phyloP scores from a whole-genome alignment of 2,888 invertebrate species.

The Sarcophaga carnaria region DNA sequence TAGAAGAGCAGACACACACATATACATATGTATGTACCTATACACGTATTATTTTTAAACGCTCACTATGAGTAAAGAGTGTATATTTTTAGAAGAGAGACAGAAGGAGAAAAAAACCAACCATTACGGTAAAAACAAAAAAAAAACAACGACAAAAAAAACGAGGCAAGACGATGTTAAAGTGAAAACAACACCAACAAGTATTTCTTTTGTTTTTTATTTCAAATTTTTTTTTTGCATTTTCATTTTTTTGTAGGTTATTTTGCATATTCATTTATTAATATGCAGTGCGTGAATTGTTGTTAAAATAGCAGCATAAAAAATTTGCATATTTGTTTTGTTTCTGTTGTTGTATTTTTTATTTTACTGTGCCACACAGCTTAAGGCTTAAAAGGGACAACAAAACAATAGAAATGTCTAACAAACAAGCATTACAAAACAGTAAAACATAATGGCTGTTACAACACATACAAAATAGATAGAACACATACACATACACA shows the following conservation, averaged over 20 bases:
- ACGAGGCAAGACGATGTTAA: not conserved
- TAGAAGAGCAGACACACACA: not conserved
- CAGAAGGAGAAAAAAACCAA: no score
- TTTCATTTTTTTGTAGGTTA: not conserved
- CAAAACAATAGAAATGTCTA: not conserved
- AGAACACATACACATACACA: not conserved
- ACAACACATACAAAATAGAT: not conserved
- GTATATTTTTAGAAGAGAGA: slow-evolving; percentile 14
- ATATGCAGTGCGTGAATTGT: slow-evolving; percentile 29
- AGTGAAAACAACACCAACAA: not conserved
- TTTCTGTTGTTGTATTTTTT: no score
- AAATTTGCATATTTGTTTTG: not conserved
- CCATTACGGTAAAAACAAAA: not conserved
- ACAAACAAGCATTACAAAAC: not conserved
- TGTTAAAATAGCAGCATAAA: slow-evolving; percentile 7
- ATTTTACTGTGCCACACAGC: no score
- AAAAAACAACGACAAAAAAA: not conserved
- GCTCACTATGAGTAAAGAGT: no score
- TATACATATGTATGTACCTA: not conserved
- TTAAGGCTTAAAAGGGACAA: not conserved
- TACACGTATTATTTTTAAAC: not conserved
- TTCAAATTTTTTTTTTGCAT: not conserved
- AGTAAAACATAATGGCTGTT: not conserved
- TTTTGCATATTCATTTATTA: slow-evolving; percentile 34
- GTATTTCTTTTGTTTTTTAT: no score